Percentiles rank a stretch among this genome's conserved stretches.
Evolutionary conservation across 2,797 vertebrate genomes (phyloP).

Genomic region (Xiphorhynchus erythropygius): DNA sequence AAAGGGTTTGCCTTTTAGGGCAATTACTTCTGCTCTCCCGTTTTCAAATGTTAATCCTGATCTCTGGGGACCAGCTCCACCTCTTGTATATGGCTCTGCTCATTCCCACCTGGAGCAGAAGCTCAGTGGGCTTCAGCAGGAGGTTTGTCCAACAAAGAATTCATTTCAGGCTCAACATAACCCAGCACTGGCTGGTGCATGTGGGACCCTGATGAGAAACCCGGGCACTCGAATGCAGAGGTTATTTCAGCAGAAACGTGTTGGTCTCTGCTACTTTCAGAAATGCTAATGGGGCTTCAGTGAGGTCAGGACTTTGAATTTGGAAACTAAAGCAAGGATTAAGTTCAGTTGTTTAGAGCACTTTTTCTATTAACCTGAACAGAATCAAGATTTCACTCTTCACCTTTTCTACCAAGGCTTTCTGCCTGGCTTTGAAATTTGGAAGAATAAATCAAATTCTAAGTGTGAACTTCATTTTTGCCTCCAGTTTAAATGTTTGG

Average conservation of each 20-base stretch:
- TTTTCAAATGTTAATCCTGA: background rate
- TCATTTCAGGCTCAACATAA: background rate
- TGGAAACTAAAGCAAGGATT: background rate
- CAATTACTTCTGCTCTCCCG: background rate
- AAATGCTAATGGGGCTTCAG: background rate
- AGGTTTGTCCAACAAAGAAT: background rate
- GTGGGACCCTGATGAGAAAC: background rate
- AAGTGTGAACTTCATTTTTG: background rate
- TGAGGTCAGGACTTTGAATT: background rate
- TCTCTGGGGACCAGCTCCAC: background rate
- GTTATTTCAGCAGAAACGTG: background rate
- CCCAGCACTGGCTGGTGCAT: rapidly evolving
- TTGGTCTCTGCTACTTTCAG: background rate
- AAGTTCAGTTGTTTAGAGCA: background rate
- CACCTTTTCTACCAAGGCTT: background rate
- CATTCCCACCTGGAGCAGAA: background rate
- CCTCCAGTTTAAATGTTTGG: background rate
- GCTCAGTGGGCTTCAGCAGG: rapidly evolving
- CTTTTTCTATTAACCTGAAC: background rate
- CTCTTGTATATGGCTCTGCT: background rate
- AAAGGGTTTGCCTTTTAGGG: background rate
- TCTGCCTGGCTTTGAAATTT: background rate
- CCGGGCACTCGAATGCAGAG: rapidly evolving
- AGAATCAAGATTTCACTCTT: background rate
- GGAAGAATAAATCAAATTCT: background rate